phyloP scores from a whole-genome alignment of 2,888 invertebrate genomes.

The Branchipolynoe longqiensis region DNA sequence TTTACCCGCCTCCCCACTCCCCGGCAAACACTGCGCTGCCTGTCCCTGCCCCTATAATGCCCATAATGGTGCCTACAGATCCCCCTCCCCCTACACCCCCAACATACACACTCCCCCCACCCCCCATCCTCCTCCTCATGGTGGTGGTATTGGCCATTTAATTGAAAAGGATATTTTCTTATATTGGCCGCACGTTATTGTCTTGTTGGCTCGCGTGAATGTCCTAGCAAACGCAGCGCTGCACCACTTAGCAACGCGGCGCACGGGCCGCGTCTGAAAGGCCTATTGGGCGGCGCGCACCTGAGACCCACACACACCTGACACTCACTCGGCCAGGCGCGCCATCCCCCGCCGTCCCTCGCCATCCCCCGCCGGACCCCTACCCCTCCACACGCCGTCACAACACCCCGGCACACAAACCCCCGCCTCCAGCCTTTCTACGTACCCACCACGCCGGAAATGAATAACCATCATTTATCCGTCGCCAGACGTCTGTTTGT shows the following conservation, averaged over 20 bases:
- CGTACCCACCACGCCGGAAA: conserved; percentile 18
- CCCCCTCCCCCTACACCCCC: no score
- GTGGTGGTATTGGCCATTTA: conserved; percentile 1
- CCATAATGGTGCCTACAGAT: no score
- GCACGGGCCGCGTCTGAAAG: conserved; percentile 28
- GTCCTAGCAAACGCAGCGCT: conserved; percentile 24
- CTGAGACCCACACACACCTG: conserved; percentile 17
- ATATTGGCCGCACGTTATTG: conserved; percentile 38
- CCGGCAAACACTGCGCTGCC: no score
- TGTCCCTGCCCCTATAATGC: no score
- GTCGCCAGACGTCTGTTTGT: conserved; percentile 30
- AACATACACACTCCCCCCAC: no score
- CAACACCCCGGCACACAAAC: no score
- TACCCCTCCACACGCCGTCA: neutral
- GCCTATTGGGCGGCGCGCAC: conserved; percentile 36
- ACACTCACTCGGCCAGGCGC: neutral
- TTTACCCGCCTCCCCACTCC: no score
- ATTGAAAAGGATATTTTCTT: conserved; percentile 56
- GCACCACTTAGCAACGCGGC: conserved; percentile 1
- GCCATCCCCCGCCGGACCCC: neutral
- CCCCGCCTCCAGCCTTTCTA: conserved; percentile 10
- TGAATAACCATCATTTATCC: conserved; percentile 52
- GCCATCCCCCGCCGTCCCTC: neutral
- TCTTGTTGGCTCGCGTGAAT: conserved; percentile 52
- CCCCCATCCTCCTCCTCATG: no score